Conservation (phyloP, 2,797 vertebrate genomes). For the Spatula clypeata region DNA sequence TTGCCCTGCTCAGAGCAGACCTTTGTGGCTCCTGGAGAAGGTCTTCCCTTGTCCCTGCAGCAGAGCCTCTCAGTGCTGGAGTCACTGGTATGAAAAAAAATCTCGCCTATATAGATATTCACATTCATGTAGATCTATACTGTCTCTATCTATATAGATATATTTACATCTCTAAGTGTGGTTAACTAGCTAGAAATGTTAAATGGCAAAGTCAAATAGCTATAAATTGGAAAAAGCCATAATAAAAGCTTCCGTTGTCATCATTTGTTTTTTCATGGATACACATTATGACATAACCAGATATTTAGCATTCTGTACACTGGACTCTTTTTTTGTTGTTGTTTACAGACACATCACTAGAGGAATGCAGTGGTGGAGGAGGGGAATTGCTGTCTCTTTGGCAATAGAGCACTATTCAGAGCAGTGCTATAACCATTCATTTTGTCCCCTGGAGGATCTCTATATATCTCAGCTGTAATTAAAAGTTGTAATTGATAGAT, state of each 20-base stretch:
- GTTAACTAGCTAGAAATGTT: neutral
- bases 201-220: neutral
- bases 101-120: neutral
- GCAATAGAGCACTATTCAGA: neutral
- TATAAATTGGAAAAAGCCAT: neutral
- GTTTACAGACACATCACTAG: neutral
- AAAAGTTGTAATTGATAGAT: neutral
- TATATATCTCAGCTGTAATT: neutral
- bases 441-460: neutral
- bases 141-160: neutral
- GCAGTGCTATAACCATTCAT: neutral
- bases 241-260: neutral
- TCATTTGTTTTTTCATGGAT: neutral
- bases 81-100: neutral
- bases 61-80: neutral
- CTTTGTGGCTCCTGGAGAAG: neutral
- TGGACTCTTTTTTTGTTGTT: neutral
- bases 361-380: neutral
- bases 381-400: neutral
- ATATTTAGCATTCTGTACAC: neutral
- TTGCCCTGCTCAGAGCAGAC: neutral
- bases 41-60: neutral
- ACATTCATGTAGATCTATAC: neutral
- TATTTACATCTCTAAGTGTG: neutral
- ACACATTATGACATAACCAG: neutral